phyloP scores from a whole-genome alignment of 2,888 invertebrate species.

The Limnephilus marmoratus region DNA sequence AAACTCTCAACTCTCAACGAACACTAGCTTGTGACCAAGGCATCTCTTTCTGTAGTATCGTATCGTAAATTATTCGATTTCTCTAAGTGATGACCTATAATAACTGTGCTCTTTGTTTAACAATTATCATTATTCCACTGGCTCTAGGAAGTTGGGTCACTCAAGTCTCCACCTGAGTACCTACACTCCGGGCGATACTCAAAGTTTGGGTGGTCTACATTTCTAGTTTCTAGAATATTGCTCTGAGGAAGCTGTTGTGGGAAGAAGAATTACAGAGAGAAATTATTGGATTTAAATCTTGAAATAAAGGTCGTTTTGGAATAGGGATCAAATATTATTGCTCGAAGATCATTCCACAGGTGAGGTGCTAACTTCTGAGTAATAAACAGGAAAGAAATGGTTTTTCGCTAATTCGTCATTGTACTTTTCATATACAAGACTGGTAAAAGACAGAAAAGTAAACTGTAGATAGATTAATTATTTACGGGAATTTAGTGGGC shows the following conservation, averaged over 20 bases:
- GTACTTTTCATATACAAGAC: background rate
- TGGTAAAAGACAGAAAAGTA: background rate
- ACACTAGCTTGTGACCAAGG: too few species aligned
- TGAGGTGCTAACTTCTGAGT: background rate
- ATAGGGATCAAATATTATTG: background rate
- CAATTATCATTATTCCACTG: too few species aligned
- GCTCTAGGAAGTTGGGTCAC: too few species aligned
- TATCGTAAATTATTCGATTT: too few species aligned
- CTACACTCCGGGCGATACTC: background rate
- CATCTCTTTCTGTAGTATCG: too few species aligned
- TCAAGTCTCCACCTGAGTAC: too few species aligned
- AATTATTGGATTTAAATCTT: background rate
- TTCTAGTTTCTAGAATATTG: too few species aligned
- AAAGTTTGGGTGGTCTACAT: too few species aligned
- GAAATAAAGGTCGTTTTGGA: background rate
- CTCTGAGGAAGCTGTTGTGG: too few species aligned
- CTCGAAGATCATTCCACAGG: background rate
- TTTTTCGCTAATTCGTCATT: background rate
- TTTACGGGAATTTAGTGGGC: background rate
- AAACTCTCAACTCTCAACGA: too few species aligned
- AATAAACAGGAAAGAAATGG: background rate
- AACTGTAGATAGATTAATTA: background rate
- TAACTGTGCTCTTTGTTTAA: too few species aligned
- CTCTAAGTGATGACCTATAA: too few species aligned
- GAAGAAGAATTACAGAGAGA: background rate